These are phyloP conservation scores for Ceratina australensis DNA, from an alignment of 1,140 invertebrate genomes.

Conservation along the genomic window DNA sequence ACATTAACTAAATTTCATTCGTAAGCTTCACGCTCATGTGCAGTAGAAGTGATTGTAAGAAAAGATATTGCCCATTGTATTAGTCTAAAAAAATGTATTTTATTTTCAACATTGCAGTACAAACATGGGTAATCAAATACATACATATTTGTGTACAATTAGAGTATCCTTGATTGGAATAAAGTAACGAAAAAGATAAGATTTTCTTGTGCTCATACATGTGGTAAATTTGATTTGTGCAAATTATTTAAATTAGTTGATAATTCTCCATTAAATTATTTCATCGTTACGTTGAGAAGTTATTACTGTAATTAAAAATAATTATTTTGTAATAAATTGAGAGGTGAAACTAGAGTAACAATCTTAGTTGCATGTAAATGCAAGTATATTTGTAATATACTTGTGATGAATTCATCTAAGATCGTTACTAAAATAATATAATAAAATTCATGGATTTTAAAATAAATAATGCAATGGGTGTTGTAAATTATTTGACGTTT, in stretches of 20 bases:
- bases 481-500: conserved; percentile 11
- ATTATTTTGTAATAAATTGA: background rate
- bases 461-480: background rate
- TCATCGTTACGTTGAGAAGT: conserved; percentile 1
- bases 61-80: background rate
- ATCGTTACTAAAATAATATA: too few species aligned
- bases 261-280: conserved; percentile 18
- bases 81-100: conserved; percentile 68
- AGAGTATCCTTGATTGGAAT: conserved; percentile 59
- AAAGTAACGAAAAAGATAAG: conserved; percentile 52
- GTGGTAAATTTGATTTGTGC: conserved; percentile 3
- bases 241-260: conserved; percentile 8
- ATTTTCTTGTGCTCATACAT: conserved; percentile 43
- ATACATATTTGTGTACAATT: conserved; percentile 63
- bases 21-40: background rate
- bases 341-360: conserved; percentile 21
- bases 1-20: conserved; percentile 43
- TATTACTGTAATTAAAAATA: conserved; percentile 3
- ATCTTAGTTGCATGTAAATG: too few species aligned
- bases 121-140: conserved; percentile 71
- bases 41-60: too few species aligned
- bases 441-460: conserved; percentile 15
- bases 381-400: too few species aligned
- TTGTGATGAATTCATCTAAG: too few species aligned
- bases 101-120: conserved; percentile 71